Evolutionary conservation across 2,888 invertebrate species (phyloP).

Genomic region (Apocheima hispidaria): DNA sequence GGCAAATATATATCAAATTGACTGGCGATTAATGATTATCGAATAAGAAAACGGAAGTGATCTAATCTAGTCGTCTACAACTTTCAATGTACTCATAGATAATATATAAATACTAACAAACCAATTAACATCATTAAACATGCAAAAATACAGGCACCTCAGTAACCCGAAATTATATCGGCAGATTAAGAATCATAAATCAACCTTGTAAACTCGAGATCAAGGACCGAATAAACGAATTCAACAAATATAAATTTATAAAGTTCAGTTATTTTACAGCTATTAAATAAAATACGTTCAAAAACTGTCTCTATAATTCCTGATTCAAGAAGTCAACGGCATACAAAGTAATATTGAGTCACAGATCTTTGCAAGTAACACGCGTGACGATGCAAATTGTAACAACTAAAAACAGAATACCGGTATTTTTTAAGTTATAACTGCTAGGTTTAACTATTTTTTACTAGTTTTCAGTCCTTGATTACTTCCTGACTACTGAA

Average conservation of each 20-base stretch:
- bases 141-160: constrained; percentile 10
- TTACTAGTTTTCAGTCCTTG: constrained; percentile 5
- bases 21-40: background rate
- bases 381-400: background rate
- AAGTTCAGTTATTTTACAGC: background rate
- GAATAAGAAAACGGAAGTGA: constrained; percentile 9
- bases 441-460: background rate
- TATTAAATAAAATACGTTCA: background rate
- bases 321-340: too few species aligned
- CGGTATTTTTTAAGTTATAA: background rate
- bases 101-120: constrained; percentile 16
- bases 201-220: constrained; percentile 4
- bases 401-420: background rate
- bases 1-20: background rate
- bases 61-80: constrained; percentile 7
- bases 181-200: constrained; percentile 16
- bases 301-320: too few species aligned
- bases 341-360: too few species aligned
- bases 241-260: background rate
- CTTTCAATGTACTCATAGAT: constrained; percentile 5
- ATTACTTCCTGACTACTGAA: background rate
- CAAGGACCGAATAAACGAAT: constrained; percentile 10
- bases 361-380: background rate
- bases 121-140: constrained; percentile 21
- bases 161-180: constrained; percentile 18